Evolutionary conservation across 2,113 vertebrate species (phyloP).

Genomic region (Cyprinus carpio): DNA sequence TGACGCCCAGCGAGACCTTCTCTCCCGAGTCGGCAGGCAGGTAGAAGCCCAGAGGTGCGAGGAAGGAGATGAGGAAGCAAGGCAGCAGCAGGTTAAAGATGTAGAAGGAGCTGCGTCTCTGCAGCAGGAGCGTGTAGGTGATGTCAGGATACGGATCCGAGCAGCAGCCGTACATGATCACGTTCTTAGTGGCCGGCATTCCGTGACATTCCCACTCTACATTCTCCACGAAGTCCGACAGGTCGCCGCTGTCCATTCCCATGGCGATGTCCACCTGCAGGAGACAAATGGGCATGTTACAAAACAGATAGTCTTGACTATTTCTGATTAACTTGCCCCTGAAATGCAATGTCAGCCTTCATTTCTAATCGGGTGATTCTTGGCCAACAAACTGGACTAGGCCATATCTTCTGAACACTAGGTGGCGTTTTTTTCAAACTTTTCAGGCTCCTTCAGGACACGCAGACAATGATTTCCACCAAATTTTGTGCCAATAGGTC

Average conservation of each 20-base stretch:
- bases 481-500: not conserved
- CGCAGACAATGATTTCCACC: not conserved
- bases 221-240: conserved; percentile 94
- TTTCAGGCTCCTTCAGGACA: not conserved
- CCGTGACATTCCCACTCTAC: conserved; percentile 96
- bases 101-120: conserved; percentile 94
- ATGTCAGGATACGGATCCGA: conserved; percentile 96
- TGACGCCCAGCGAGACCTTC: conserved; percentile 95
- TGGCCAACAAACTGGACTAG: not conserved
- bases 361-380: no score
- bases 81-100: conserved; percentile 95
- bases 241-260: conserved; percentile 88
- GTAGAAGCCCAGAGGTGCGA: conserved; percentile 96
- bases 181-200: conserved; percentile 93
- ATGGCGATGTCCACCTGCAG: conserved; percentile 90
- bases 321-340: no score
- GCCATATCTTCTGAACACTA: not conserved
- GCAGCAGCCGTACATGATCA: conserved; percentile 96
- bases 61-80: conserved; percentile 94
- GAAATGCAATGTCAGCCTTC: no score
- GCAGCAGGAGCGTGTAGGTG: conserved; percentile 92
- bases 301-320: no score
- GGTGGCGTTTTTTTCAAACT: not conserved
- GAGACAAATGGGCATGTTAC: not conserved
- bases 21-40: conserved; percentile 97